Evolutionary conservation across 2,113 vertebrate genomes (phyloP).

Genomic region (Larimichthys crocea): DNA sequence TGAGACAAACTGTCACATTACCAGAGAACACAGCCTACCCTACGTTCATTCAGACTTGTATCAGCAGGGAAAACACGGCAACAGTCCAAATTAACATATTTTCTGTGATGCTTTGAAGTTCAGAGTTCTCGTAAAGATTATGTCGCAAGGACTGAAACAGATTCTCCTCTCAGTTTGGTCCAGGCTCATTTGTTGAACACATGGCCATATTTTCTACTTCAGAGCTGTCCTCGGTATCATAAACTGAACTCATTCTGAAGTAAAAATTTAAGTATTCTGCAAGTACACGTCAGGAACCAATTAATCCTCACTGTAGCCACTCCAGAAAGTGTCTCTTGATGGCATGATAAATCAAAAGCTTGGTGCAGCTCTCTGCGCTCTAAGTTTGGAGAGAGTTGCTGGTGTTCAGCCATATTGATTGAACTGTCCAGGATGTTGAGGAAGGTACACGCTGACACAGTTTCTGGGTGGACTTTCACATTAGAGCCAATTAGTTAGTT

Average conservation of each 20-base stretch:
- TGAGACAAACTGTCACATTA: constrained; percentile 60
- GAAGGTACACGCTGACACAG: constrained; percentile 22
- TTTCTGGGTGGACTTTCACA: constrained; percentile 37
- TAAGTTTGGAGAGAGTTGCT: constrained; percentile 23
- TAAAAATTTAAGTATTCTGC: constrained; percentile 18
- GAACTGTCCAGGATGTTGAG: constrained; percentile 19
- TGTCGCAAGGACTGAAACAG: background rate
- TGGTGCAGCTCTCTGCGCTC: background rate
- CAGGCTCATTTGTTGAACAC: constrained; percentile 15
- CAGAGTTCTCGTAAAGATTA: background rate
- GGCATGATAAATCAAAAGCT: constrained; percentile 44
- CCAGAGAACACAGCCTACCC: background rate
- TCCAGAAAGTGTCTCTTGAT: constrained; percentile 16
- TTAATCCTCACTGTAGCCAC: constrained; percentile 42
- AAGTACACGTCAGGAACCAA: constrained; percentile 18
- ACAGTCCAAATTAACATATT: constrained; percentile 3
- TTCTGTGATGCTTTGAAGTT: constrained; percentile 5
- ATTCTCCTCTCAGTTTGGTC: background rate
- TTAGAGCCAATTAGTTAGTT: constrained; percentile 36
- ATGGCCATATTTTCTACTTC: constrained; percentile 21
- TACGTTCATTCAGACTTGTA: background rate
- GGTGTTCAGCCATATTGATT: constrained; percentile 31
- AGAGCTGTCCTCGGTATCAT: background rate
- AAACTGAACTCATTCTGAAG: constrained; percentile 15
- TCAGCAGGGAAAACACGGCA: background rate